These are phyloP conservation scores for Benthosema pterotum DNA, from an alignment of 2,797 vertebrate genomes.

Conservation along the genomic window DNA sequence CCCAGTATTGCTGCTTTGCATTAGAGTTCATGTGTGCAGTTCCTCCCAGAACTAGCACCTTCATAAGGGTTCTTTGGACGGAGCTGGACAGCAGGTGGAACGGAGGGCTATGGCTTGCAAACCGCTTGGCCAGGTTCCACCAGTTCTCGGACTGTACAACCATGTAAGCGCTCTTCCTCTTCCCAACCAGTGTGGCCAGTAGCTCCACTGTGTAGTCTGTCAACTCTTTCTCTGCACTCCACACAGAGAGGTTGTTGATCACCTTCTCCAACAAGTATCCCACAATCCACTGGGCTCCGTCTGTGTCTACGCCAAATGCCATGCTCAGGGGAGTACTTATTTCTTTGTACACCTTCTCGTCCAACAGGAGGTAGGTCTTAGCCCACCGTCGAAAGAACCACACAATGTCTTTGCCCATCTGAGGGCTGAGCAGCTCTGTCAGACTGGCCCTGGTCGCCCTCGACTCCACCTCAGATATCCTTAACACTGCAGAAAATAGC, in stretches of 20 bases:
- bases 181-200: constrained; percentile 96
- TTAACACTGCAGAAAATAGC: constrained; percentile 92
- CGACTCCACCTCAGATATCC: constrained; percentile 97
- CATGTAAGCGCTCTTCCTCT: constrained; percentile 95
- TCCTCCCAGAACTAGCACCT: constrained; percentile 95
- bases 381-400: constrained; percentile 98
- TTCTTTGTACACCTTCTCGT: constrained; percentile 98
- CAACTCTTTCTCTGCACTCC: constrained; percentile 96
- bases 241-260: constrained; percentile 96
- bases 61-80: constrained; percentile 96
- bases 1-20: constrained; percentile 98
- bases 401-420: constrained; percentile 98
- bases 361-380: constrained; percentile 95
- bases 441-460: constrained; percentile 94
- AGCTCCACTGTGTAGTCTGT: constrained; percentile 97
- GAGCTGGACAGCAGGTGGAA: constrained; percentile 95
- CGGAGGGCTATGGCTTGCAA: constrained; percentile 93
- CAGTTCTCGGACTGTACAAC: constrained; percentile 98
- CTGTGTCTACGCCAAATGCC: constrained; percentile 95
- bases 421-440: constrained; percentile 93
- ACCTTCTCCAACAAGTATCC: constrained; percentile 99
- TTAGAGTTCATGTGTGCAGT: constrained; percentile 98
- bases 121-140: constrained; percentile 98
- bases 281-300: constrained; percentile 98
- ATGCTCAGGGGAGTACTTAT: constrained; percentile 95